phyloP scores from a whole-genome alignment of 1,140 invertebrate genomes.

The Galleria mellonella region DNA sequence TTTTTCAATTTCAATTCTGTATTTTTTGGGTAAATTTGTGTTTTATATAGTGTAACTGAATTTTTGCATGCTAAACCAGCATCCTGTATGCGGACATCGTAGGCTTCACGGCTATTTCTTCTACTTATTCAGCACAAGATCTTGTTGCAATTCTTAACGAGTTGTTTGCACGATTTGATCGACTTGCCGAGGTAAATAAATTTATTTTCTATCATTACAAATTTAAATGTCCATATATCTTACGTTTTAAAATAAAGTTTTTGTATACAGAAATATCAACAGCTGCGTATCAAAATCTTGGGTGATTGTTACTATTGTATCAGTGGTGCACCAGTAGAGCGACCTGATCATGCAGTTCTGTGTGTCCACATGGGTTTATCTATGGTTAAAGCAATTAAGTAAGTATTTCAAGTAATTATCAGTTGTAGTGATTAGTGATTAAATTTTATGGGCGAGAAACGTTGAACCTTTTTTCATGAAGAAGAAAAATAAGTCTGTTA shows the following conservation, averaged over 20 bases:
- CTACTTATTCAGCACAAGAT: constrained; percentile 94
- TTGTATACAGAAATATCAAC: constrained; percentile 89
- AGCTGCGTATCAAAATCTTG: constrained; percentile 95
- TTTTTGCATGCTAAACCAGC: constrained; percentile 61
- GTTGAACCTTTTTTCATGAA: too few relatives aligned
- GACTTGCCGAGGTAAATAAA: constrained; percentile 86
- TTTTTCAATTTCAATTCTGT: neutral
- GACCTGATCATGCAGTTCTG: constrained; percentile 93
- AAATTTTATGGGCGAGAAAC: too few relatives aligned
- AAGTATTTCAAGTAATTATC: too few relatives aligned
- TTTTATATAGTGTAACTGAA: constrained; percentile 14
- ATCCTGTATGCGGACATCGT: constrained; percentile 95
- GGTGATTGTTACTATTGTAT: constrained; percentile 98
- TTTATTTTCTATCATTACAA: neutral
- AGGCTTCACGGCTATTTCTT: constrained; percentile 95
- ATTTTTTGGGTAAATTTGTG: constrained; percentile 11
- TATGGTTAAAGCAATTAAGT: constrained; percentile 98
- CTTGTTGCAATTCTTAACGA: constrained; percentile 96
- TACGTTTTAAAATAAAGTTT: constrained; percentile 2
- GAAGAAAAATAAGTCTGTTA: too few relatives aligned
- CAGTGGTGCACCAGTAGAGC: constrained; percentile 90
- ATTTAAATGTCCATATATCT: constrained; percentile 5
- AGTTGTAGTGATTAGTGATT: too few relatives aligned
- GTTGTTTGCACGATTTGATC: constrained; percentile 94
- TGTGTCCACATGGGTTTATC: constrained; percentile 96